These are phyloP conservation scores for Leptinotarsa tumamoca DNA, from an alignment of 2,888 invertebrate genomes.

Conservation along the genomic window DNA sequence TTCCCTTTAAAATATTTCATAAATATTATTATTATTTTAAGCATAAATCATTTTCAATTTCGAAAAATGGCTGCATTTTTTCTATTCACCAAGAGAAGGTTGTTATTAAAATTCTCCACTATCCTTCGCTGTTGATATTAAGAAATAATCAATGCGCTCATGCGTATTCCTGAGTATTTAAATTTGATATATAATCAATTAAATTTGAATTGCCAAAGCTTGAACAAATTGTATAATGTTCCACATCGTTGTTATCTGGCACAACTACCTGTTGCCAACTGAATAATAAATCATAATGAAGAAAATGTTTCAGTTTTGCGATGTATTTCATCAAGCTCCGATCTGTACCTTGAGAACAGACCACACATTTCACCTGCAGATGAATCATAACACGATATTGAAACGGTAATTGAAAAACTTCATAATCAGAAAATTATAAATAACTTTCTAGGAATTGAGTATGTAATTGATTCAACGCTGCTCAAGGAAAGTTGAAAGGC, in stretches of 20 bases:
- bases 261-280: not conserved
- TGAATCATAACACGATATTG: constrained; percentile 5
- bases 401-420: not conserved
- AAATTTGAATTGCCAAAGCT: not conserved
- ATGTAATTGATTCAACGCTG: not conserved
- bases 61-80: not conserved
- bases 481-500: not conserved
- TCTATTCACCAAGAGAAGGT: not conserved
- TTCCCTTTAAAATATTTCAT: not conserved
- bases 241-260: constrained; percentile 3
- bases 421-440: not conserved
- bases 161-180: not conserved
- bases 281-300: not conserved
- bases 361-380: not conserved
- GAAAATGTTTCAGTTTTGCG: not conserved
- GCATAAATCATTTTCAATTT: not conserved
- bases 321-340: not conserved
- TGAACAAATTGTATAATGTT: not conserved
- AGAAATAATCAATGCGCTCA: not conserved
- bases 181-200: not conserved
- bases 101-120: not conserved
- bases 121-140: not conserved
- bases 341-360: not conserved
- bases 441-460: constrained; percentile 4
- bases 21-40: not conserved